A percentile compares a stretch with the other conserved stretches of the same genome.
Conservation (phyloP, 1,140 invertebrate species). For the Phymorhynchus buccinoides region DNA sequence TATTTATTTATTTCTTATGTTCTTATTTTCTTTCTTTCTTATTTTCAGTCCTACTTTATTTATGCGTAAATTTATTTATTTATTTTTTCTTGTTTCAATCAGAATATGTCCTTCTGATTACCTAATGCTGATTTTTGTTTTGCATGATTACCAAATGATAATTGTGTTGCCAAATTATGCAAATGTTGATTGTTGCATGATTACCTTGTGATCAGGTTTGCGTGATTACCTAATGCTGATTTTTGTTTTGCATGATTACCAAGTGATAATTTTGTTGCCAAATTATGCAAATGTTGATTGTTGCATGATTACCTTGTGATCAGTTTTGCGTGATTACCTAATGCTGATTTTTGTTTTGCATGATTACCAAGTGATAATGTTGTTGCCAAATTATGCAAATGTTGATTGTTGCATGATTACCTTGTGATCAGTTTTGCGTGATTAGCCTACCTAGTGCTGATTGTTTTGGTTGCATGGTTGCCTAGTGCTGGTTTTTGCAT, state of each 20-base stretch:
- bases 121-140: too few species aligned
- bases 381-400: neutral
- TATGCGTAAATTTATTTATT: neutral
- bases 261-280: neutral
- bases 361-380: neutral
- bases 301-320: neutral
- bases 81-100: neutral
- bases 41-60: neutral
- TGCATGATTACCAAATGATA: neutral
- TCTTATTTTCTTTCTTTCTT: neutral
- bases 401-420: neutral
- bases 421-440: neutral
- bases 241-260: too few species aligned
- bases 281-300: neutral
- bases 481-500: neutral
- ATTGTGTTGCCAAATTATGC: neutral
- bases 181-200: neutral
- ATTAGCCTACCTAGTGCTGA: too few species aligned
- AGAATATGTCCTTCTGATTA: neutral
- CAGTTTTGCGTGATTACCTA: neutral
- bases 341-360: too few species aligned
- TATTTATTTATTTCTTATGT: neutral
- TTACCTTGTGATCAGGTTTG: neutral
- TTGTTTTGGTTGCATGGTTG: too few species aligned
- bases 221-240: neutral